Evolutionary conservation across 2,113 vertebrate species (phyloP).

Genomic region (Heliornis fulica): DNA sequence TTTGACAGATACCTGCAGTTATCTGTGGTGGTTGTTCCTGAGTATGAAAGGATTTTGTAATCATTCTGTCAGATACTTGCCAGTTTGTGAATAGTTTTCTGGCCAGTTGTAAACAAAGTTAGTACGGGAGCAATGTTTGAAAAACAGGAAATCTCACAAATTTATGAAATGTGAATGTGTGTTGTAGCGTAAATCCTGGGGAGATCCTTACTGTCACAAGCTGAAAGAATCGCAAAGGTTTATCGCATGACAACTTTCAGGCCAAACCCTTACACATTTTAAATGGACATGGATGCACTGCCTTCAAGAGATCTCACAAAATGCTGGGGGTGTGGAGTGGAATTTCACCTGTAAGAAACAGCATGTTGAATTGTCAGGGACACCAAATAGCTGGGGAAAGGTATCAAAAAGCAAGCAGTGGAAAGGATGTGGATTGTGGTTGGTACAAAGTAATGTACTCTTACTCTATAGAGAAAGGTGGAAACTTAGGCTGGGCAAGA

Average conservation of each 20-base stretch:
- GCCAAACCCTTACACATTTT: background rate
- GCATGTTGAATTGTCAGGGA: background rate
- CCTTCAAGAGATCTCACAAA: background rate
- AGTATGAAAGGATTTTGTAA: background rate
- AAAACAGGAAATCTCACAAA: background rate
- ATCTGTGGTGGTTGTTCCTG: background rate
- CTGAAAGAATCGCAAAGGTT: fast-evolving
- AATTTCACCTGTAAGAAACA: background rate
- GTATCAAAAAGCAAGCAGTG: too few species aligned
- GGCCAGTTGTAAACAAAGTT: background rate
- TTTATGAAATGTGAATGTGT: background rate
- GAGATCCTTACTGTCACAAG: background rate
- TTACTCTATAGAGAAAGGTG: background rate
- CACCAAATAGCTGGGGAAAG: background rate
- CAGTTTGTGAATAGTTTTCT: background rate
- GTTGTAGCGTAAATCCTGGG: background rate
- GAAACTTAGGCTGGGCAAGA: background rate
- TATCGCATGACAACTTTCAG: background rate
- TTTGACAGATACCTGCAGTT: background rate
- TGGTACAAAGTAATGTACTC: background rate
- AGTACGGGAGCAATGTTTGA: background rate
- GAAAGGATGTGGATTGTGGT: background rate
- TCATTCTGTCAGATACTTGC: background rate
- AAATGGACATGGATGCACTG: background rate
- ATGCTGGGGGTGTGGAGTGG: background rate